A percentile compares a stretch with the other conserved stretches of the same genome.
phyloP scores from a whole-genome alignment of 2,113 vertebrate genomes.

The Oriolus oriolus region DNA sequence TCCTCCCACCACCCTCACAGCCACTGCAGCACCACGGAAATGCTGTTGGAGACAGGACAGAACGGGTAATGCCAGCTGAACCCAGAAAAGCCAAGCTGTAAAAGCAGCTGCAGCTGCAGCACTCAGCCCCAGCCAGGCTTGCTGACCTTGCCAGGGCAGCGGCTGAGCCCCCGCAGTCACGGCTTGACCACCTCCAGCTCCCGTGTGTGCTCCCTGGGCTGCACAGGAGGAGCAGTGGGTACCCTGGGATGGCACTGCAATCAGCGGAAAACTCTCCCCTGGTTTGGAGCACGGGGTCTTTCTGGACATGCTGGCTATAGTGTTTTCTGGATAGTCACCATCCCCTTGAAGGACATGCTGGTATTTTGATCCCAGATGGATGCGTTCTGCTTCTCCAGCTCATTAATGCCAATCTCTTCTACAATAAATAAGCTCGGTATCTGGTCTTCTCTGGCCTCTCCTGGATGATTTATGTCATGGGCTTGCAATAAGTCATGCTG shows the following conservation, averaged over 20 bases:
- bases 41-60: background rate
- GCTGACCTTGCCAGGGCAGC: background rate
- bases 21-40: fast-evolving
- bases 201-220: fast-evolving
- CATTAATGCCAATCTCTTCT: slow-evolving; percentile 36
- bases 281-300: background rate
- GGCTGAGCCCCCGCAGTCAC: fast-evolving
- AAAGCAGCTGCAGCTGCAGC: background rate
- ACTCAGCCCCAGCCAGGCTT: no score
- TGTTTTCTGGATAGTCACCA: background rate
- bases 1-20: no score
- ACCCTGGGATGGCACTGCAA: background rate
- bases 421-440: background rate
- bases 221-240: fast-evolving
- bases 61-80: background rate
- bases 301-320: fast-evolving
- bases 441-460: slow-evolving; percentile 8
- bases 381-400: background rate
- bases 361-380: background rate
- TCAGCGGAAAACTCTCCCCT: fast-evolving
- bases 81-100: background rate
- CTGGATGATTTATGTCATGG: slow-evolving; percentile 45
- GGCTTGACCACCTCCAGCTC: background rate
- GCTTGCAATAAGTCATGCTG: slow-evolving; percentile 26
- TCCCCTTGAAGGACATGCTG: background rate